Percentiles rank a stretch among this genome's conserved stretches.
These are phyloP conservation scores for Cyrtonyx montezumae DNA, from an alignment of 2,113 vertebrate genomes.

Conservation along the genomic window DNA sequence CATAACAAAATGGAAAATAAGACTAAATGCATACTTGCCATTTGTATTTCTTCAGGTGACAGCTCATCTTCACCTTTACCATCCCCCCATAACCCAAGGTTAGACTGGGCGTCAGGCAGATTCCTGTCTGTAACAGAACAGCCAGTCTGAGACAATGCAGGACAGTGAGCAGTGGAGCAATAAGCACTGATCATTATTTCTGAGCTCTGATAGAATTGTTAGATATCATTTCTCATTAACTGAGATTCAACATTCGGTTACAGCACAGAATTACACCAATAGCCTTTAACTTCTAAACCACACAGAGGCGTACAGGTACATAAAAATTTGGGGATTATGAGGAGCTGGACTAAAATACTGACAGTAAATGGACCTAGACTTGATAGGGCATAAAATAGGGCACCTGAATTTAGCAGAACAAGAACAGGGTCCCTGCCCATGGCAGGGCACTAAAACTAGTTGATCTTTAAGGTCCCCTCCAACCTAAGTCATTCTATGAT, in stretches of 20 bases:
- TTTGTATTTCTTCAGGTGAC: conserved; percentile 96
- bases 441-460: neutral
- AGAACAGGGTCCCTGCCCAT: neutral
- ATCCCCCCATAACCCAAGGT: conserved; percentile 85
- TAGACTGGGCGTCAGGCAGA: conserved; percentile 72
- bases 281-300: neutral
- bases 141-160: neutral
- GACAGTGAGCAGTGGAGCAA: neutral
- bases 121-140: conserved; percentile 79
- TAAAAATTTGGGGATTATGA: neutral
- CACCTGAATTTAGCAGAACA: neutral
- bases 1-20: neutral
- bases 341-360: neutral
- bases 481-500: neutral
- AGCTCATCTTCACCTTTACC: conserved; percentile 88
- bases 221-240: neutral
- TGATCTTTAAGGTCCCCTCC: too few relatives aligned
- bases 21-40: conserved; percentile 78
- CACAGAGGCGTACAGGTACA: fast-evolving
- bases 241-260: neutral
- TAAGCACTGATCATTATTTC: neutral
- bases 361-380: neutral
- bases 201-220: neutral
- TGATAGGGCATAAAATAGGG: neutral
- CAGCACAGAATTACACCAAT: neutral